Evolutionary conservation across 2,113 vertebrate species (phyloP), one percentile per base, ranked within the genome.

Genomic region (Anser brachyrhynchus): DNA sequence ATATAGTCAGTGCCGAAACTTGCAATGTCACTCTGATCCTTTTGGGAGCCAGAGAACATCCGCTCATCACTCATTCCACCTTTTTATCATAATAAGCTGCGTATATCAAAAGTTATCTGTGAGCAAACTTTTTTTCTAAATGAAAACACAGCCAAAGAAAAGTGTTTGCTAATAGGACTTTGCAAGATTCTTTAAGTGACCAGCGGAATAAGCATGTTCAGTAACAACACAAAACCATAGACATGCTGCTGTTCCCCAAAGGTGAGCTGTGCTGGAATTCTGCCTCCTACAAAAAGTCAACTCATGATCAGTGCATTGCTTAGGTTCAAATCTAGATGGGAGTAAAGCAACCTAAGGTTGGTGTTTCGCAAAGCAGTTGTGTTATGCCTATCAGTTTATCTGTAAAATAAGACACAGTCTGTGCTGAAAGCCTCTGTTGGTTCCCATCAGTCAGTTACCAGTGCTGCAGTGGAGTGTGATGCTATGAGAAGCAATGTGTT

Each of bases 21-120:
- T 92, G 89, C 95, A 92, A 55, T 55, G 70, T 95, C 89, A 93
- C 78, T 93, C 92, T 87, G 59, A 84, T 84, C 81, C 82, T 78
- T 85, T 73, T 59, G 83, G 86, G 87, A 92, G 66, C 59, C 91
- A 81, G 74, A 72, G 89, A 87, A 67, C 62, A 82, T 59, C 77
- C 71, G 71, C 67, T 87, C 84, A 43, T 92, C 92, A 87, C 87
- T 95, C 92, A 28, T 72, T 82, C 77, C 81, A 84, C 62, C 81
- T 95, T 67, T 77, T 19, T 4, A 37, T 62, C 0, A 0, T 37
- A 69, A 81, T 75, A 72, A 78, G 19, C 54, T 64, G 70, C 3
- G 0, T 62, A 37, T 33, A 70, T 46, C 70, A 83, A 93, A 93
- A 67, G 37, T 55, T 29, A 67, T 2, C 29, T 13, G 55, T 39